Conservation (phyloP, 2,888 invertebrate genomes). For the Merodon equestris region DNA sequence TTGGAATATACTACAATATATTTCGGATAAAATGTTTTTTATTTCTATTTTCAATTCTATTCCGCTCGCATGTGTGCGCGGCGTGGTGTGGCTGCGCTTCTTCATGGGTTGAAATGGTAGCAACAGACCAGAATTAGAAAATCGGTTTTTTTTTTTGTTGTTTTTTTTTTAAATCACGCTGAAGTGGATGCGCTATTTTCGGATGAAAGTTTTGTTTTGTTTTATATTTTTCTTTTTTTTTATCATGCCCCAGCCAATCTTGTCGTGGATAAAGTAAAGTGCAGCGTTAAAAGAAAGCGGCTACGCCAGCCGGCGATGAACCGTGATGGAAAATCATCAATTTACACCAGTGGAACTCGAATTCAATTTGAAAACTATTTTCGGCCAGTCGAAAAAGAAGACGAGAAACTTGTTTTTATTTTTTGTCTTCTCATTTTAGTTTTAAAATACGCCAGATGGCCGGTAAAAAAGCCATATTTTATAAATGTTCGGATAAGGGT, state of each 20-base stretch:
- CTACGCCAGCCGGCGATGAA: slow-evolving; percentile 29
- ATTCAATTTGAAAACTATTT: slow-evolving; percentile 51
- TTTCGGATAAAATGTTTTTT: slow-evolving; percentile 52
- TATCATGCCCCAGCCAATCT: not conserved
- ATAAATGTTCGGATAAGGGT: slow-evolving; percentile 14
- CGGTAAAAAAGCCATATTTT: slow-evolving; percentile 47
- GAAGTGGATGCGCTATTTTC: slow-evolving; percentile 51
- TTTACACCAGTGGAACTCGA: slow-evolving; percentile 37
- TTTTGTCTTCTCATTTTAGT: not conserved
- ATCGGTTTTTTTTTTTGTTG: not conserved
- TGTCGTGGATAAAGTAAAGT: slow-evolving; percentile 54
- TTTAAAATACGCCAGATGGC: slow-evolving; percentile 56
- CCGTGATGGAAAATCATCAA: slow-evolving; percentile 36
- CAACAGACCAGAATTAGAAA: slow-evolving; percentile 52
- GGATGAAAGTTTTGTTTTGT: slow-evolving; percentile 20
- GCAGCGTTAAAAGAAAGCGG: slow-evolving; percentile 36
- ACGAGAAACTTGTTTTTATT: not conserved
- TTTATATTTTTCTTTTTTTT: slow-evolving; percentile 46
- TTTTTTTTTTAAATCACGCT: slow-evolving; percentile 34
- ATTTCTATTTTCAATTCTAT: slow-evolving; percentile 54
- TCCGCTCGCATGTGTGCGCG: slow-evolving; percentile 9
- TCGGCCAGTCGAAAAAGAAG: slow-evolving; percentile 38
- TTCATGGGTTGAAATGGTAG: slow-evolving; percentile 45
- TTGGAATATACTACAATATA: slow-evolving; percentile 40
- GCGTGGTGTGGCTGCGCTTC: not conserved